phyloP scores from a whole-genome alignment of 2,797 vertebrate genomes.

The Microtus californicus region DNA sequence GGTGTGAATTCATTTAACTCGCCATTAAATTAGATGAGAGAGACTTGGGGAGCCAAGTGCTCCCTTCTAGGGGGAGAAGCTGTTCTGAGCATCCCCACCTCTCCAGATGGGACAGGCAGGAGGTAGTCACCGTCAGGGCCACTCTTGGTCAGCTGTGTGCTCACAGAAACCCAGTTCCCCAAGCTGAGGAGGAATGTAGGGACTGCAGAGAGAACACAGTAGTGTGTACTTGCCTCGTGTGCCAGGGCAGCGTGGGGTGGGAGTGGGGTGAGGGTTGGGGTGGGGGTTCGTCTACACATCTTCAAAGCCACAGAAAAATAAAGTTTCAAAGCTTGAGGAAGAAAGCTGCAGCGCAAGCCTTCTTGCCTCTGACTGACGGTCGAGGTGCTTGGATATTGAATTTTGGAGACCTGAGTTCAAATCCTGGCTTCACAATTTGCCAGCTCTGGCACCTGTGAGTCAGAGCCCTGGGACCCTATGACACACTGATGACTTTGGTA shows the following conservation, averaged over 20 bases:
- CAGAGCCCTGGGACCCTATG: background rate
- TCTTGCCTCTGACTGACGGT: background rate
- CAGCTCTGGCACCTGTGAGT: background rate
- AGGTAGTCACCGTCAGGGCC: no score
- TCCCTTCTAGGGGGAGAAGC: background rate
- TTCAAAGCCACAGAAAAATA: background rate
- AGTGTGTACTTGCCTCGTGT: rapidly evolving
- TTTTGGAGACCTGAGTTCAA: background rate
- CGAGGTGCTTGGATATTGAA: background rate
- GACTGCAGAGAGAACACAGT: background rate
- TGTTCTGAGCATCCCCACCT: background rate
- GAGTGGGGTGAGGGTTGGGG: background rate
- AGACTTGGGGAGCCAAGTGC: background rate
- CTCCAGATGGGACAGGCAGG: no score
- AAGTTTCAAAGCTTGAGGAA: background rate
- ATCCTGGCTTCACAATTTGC: background rate
- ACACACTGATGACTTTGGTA: background rate
- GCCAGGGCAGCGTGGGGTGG: background rate
- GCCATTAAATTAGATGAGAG: background rate
- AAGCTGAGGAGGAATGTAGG: background rate
- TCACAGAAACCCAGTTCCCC: background rate
- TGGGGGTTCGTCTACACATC: background rate
- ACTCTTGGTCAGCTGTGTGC: background rate
- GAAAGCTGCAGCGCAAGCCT: background rate
- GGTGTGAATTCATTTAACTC: background rate